Conservation (phyloP, 2,888 invertebrate species). For the Synergus japonicus region DNA sequence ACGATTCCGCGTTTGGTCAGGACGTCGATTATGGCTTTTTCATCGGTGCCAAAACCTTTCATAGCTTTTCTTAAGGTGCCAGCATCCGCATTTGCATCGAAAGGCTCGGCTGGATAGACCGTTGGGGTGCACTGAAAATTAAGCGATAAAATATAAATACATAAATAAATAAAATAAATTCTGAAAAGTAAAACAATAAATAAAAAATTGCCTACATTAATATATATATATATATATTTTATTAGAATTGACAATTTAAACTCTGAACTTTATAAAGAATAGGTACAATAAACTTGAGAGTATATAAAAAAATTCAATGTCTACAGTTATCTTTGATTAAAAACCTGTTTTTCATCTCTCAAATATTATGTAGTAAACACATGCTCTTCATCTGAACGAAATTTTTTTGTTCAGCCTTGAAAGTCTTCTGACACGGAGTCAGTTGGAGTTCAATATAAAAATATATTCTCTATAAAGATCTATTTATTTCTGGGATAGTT, state of each 20-base stretch:
- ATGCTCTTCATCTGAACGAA: background rate
- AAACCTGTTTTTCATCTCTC: background rate
- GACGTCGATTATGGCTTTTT: constrained; percentile 93
- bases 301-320: background rate
- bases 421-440: constrained; percentile 6
- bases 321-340: background rate
- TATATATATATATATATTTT: background rate
- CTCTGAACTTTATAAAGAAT: background rate
- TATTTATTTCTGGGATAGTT: background rate
- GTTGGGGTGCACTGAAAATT: constrained; percentile 88
- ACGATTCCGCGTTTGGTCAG: constrained; percentile 92
- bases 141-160: background rate
- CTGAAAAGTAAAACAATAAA: too few relatives aligned
- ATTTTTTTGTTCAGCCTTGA: constrained; percentile 1
- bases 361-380: background rate
- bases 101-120: constrained; percentile 91
- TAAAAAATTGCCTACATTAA: too few relatives aligned
- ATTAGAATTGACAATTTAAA: background rate
- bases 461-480: background rate
- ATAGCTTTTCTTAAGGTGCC: constrained; percentile 91
- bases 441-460: background rate
- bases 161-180: background rate
- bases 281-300: background rate
- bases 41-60: constrained; percentile 96
- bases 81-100: constrained; percentile 91